Conservation (phyloP, 2,113 vertebrate genomes). For the Pangasianodon hypophthalmus region DNA sequence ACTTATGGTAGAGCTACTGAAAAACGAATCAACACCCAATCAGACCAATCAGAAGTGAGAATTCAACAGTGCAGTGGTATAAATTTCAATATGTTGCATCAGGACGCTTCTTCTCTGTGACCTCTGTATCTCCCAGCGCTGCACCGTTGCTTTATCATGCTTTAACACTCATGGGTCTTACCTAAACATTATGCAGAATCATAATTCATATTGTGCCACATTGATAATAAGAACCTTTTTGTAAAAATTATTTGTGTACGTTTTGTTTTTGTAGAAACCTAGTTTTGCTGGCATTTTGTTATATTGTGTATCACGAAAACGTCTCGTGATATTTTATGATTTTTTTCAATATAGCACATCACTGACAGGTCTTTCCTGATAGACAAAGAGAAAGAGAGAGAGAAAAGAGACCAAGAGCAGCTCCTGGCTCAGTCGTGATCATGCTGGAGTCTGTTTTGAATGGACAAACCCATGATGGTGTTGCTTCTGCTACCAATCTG, state of each 20-base stretch:
- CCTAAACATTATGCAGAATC: not conserved
- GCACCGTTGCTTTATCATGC: not conserved
- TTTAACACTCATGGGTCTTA: not conserved
- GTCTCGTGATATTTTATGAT: not conserved
- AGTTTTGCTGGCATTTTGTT: not conserved
- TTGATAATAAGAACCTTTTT: not conserved
- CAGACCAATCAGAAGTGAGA: not conserved
- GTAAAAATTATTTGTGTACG: not conserved
- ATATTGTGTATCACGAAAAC: not conserved
- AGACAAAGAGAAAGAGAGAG: not conserved
- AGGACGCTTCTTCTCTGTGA: not conserved
- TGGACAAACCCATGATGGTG: not conserved
- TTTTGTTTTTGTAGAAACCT: not conserved
- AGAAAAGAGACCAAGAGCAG: not conserved
- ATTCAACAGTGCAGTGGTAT: not conserved
- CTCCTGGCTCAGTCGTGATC: slow-evolving; percentile 8
- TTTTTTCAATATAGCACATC: not conserved
- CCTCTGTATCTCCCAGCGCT: not conserved
- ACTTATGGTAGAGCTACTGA: not conserved
- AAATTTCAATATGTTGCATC: not conserved
- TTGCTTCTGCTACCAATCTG: not conserved
- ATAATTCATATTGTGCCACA: not conserved
- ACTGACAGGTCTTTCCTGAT: not conserved
- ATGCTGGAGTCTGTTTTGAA: not conserved
- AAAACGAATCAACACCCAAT: not conserved